Conservation (phyloP, 2,888 invertebrate species). For the Pyrochroa serraticornis region DNA sequence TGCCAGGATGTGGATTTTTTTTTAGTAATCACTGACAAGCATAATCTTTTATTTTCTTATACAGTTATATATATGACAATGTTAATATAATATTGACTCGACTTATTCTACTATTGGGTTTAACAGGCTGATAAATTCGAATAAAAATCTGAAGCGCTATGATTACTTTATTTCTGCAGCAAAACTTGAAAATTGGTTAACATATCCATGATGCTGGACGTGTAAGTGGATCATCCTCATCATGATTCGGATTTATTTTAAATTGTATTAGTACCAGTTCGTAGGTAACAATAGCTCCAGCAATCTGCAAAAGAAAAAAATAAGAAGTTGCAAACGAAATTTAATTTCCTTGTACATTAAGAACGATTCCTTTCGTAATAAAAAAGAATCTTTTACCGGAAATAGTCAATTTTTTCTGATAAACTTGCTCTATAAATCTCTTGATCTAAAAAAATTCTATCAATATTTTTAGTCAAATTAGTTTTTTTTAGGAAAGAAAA, state of each 20-base stretch:
- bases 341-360: neutral
- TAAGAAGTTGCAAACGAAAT: neutral
- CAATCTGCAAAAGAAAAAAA: constrained; percentile 8
- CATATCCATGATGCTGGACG: neutral
- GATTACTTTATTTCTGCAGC: too few species aligned
- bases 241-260: neutral
- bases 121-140: too few species aligned
- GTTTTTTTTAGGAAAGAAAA: too few species aligned
- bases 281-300: constrained; percentile 8
- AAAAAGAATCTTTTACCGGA: constrained; percentile 3
- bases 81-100: too few species aligned
- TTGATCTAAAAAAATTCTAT: neutral
- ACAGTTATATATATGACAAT: too few species aligned
- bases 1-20: too few species aligned
- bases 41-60: too few species aligned
- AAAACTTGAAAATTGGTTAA: too few species aligned
- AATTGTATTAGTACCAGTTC: constrained; percentile 7
- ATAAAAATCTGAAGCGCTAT: too few species aligned
- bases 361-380: constrained; percentile 4
- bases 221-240: neutral
- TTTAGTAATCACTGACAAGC: too few species aligned
- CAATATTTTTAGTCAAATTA: too few species aligned
- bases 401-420: neutral
- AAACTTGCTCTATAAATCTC: constrained; percentile 2
- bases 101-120: too few species aligned